A percentile compares a stretch with the other conserved stretches of the same genome.
Conservation (phyloP, 2,888 invertebrate genomes). For the Napeogenes inachia region DNA sequence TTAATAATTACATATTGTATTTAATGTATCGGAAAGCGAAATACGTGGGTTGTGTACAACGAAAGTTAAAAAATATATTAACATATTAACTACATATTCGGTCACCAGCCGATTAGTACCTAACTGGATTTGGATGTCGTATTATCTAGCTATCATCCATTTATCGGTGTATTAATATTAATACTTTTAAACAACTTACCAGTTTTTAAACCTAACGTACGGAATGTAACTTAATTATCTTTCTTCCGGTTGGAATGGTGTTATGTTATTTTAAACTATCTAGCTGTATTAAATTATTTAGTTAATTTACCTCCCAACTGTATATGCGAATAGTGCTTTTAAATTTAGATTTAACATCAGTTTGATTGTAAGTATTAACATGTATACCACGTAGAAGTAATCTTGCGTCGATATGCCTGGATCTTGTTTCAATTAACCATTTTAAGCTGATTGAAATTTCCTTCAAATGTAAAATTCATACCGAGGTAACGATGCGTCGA, state of each 20-base stretch:
- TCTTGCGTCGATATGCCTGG: not conserved
- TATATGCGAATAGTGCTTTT: no score
- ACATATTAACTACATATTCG: conserved; percentile 13
- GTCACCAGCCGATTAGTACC: conserved; percentile 26
- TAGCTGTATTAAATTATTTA: no score
- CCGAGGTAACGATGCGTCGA: not conserved
- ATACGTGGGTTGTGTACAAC: conserved; percentile 64
- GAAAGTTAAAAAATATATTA: conserved; percentile 43
- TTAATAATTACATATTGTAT: conserved; percentile 32
- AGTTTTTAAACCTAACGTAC: conserved; percentile 31
- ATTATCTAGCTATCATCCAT: conserved; percentile 18
- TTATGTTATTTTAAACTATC: no score
- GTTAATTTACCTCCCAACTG: no score
- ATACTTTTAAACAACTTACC: conserved; percentile 22
- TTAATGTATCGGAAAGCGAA: conserved; percentile 30
- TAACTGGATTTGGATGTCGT: conserved; percentile 32
- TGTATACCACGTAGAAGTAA: not conserved
- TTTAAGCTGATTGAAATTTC: not conserved
- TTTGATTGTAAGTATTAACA: not conserved
- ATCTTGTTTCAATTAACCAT: not conserved
- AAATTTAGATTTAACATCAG: conserved; percentile 7
- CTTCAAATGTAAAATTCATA: not conserved
- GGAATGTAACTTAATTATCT: no score
- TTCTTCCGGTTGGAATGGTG: no score
- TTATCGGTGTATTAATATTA: conserved; percentile 12